Base-by-base conservation (phyloP, 2,797 vertebrate genomes). In the Schizothorax lantsangensis region DNA sequence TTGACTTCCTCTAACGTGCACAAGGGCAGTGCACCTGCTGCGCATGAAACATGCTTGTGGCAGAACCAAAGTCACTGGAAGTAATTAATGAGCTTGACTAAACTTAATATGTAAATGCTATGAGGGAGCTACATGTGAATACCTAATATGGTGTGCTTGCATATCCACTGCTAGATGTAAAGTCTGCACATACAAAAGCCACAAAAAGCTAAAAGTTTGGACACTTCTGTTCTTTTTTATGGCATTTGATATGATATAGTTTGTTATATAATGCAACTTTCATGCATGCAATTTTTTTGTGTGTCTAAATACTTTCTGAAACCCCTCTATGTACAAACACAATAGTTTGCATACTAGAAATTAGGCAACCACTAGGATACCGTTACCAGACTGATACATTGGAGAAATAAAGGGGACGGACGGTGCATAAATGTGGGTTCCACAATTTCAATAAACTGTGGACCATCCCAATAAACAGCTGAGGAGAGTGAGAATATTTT, bases 391-490 rank as follows among this genome's bases (percentile, higher is more conserved):
- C 43, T 26, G 36, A 68, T 78, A 40, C 23, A 21, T 26, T 59
- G 38, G n/a, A 26, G 81, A 87, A 84, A 82, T 79, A 49, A 89
- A 86, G 68, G 62, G 26, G 81, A 71, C 19, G 14, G 47, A 75
- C 57, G 72, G 21, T 52, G 75, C 83, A 80, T 81, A 85, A 78
- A 84, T 9, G 38, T 36, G 43, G 40, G 30, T 85, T 84, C 73
- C 30, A 66, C 81, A 85, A 86, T 87, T 79, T 87, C 89, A 86
- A 90, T 90, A 90, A 90, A 91, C 88, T 26, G 23, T 62, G 38
- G 75, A 78, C 87, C 74, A 84, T 89, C 83, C 87, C 80, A 89
- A 88, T 90, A 89, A 90, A 90, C 89, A 75, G 40, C 84, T 71
- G 79, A 85, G 83, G 71, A 75, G 49, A 88, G 86, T 59, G 74